Evolutionary conservation across 1,140 invertebrate species (phyloP), one percentile per base, ranked within the genome.

Genomic region (Meteorus sp.): DNA sequence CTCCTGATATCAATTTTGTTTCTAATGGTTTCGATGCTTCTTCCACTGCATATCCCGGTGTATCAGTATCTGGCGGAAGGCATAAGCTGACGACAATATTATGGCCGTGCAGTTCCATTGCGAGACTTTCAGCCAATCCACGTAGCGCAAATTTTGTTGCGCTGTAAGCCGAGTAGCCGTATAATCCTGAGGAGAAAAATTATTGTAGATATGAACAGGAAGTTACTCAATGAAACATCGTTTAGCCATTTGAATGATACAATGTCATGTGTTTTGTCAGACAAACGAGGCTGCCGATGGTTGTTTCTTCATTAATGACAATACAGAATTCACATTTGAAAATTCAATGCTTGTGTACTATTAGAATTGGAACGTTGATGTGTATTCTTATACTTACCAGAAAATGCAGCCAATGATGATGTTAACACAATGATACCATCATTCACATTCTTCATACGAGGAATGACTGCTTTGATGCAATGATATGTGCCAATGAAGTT

Each of bases 61-160:
- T 99, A 72, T 99, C 93, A 1, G 97, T 99, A 71, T 99, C 97
- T 5, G 97, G 93, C 19, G 98, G 97, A 66, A 93, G 87, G 3
- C 89, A 85, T 2, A 99, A 68, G 0, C 94, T 98, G 0, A 99
- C 85, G 25, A 85, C 84, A 0, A 99, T 86, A 66, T 91, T 88
- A 62, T 92, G 88, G 1, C 89, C 87, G 47, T 87, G 85, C 2
- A 92, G 72, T 83, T 99, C 97, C 94, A 97, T 98, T 19, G 89
- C 84, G 19, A 99, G 79, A 52, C 92, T 85, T 74, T 99, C 95
- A 4, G 96, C 96, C 60, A 99, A 85, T 5, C 96, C 97, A 59
- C 94, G 82, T 2, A 99, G 76, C 1, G 95, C 97, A 86, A 94
- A 99, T 80, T 99, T 99, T 8, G 92, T 89, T 45, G 89, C 86